These are phyloP conservation scores for Notamacropus eugenii DNA, from an alignment of 2,797 vertebrate species.

Conservation along the genomic window DNA sequence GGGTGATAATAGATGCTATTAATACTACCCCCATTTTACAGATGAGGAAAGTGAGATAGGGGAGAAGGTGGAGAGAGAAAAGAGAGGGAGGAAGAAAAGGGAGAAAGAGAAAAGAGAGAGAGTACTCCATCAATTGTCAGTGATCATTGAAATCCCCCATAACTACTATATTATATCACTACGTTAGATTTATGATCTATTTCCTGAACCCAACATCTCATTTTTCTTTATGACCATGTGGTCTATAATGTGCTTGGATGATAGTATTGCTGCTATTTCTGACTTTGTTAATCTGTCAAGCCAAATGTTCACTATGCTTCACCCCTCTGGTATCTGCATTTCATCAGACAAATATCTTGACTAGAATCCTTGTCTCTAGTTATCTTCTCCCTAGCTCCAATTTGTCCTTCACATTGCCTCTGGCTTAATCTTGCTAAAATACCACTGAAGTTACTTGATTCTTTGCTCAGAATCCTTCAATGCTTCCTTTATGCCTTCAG, in stretches of 20 bases:
- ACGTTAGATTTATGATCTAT: not conserved
- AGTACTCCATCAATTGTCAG: not conserved
- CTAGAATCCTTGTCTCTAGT: not conserved
- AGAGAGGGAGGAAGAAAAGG: no score
- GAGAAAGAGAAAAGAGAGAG: not conserved
- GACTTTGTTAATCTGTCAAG: not conserved
- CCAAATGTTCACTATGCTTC: not conserved
- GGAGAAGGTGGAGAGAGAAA: no score
- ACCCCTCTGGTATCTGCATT: not conserved
- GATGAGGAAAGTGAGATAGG: no score
- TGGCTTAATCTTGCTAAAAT: not conserved
- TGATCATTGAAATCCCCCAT: not conserved
- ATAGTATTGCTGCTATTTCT: not conserved
- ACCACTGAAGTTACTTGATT: not conserved
- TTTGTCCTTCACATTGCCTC: not conserved
- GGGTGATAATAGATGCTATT: no score
- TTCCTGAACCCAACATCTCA: not conserved
- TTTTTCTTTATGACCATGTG: not conserved
- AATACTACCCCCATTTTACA: no score
- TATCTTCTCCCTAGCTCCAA: not conserved
- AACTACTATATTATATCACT: not conserved
- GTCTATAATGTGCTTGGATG: not conserved
- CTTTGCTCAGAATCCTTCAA: not conserved
- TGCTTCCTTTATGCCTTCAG: not conserved
- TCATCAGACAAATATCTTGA: not conserved